Percentiles rank a stretch among this genome's conserved stretches.
phyloP scores from a whole-genome alignment of 2,113 vertebrate genomes.

The Apaloderma vittatum region DNA sequence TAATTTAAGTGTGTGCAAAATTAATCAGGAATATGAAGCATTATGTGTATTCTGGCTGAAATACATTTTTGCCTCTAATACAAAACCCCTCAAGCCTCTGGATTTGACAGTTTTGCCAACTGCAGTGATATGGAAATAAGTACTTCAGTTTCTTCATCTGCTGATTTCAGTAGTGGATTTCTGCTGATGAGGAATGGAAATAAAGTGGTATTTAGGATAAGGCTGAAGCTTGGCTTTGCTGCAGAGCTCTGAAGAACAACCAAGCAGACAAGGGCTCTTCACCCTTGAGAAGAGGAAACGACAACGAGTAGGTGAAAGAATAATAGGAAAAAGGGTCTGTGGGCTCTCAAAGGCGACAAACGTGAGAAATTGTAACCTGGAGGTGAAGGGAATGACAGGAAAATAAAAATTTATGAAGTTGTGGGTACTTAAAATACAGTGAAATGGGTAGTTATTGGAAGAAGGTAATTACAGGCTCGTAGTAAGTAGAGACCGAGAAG shows the following conservation, averaged over 20 bases:
- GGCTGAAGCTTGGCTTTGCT: neutral
- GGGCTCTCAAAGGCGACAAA: neutral
- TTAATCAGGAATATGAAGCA: neutral
- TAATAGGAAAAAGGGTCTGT: neutral
- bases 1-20: neutral
- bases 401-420: neutral
- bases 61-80: neutral
- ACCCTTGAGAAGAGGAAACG: neutral
- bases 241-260: neutral
- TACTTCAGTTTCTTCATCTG: neutral
- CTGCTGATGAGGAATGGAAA: neutral
- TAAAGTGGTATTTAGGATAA: neutral
- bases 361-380: rapidly evolving
- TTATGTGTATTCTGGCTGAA: neutral
- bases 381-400: neutral
- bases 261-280: neutral
- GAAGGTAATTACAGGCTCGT: neutral
- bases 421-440: neutral
- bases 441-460: neutral
- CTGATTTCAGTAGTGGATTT: neutral
- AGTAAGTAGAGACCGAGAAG: neutral
- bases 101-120: neutral
- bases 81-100: neutral
- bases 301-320: neutral
- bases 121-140: neutral